These are phyloP conservation scores for Agrochola litura DNA, from an alignment of 2,888 invertebrate genomes.

Conservation along the genomic window DNA sequence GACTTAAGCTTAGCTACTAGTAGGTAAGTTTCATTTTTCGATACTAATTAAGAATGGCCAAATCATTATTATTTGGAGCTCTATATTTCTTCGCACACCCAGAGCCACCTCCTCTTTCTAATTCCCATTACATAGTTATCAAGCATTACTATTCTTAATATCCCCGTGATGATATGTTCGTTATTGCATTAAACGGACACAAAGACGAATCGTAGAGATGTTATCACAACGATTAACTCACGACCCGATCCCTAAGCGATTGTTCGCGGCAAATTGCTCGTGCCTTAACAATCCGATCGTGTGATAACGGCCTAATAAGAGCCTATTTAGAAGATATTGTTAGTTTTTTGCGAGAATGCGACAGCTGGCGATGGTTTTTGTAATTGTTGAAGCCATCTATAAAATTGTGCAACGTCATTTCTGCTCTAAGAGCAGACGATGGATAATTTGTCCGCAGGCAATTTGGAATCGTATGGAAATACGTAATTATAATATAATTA, in stretches of 20 bases:
- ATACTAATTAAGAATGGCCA: too few relatives aligned
- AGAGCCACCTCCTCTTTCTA: background rate
- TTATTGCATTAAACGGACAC: conserved; percentile 65
- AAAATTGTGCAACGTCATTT: conserved; percentile 43
- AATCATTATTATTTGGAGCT: too few relatives aligned
- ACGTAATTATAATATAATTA: too few relatives aligned
- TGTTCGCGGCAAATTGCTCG: conserved; percentile 71
- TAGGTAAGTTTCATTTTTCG: too few relatives aligned
- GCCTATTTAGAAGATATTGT: conserved; percentile 60
- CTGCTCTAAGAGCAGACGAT: background rate
- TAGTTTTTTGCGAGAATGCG: conserved; percentile 40
- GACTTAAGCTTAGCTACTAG: too few relatives aligned
- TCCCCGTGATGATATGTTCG: conserved; percentile 26
- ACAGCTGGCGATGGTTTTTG: conserved; percentile 55
- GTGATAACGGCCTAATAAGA: conserved; percentile 66
- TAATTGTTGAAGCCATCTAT: background rate
- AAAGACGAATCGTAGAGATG: conserved; percentile 65
- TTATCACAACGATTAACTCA: conserved; percentile 69
- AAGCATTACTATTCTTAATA: conserved; percentile 22
- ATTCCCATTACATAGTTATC: conserved; percentile 22
- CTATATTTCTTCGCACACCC: background rate
- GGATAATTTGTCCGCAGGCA: too few relatives aligned
- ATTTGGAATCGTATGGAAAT: too few relatives aligned
- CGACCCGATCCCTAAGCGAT: conserved; percentile 57
- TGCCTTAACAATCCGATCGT: conserved; percentile 63